Evolutionary conservation across 1,140 invertebrate genomes (phyloP).

Genomic region (Stegodyphus mimosarum): DNA sequence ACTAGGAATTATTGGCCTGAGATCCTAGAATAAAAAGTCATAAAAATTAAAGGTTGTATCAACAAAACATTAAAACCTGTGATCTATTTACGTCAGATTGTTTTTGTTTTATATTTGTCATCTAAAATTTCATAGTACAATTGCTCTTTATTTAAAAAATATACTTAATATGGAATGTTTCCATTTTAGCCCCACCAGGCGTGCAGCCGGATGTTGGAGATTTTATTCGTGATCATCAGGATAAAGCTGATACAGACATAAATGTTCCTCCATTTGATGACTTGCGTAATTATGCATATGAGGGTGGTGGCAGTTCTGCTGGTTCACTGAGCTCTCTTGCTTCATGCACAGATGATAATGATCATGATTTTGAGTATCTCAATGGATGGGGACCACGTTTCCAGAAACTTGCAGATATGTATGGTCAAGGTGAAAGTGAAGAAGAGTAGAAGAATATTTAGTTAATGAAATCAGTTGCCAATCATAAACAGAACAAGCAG

Average conservation of each 20-base stretch:
- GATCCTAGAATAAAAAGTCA: too few relatives aligned
- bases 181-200: constrained; percentile 32
- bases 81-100: too few relatives aligned
- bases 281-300: constrained; percentile 95
- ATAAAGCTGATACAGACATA: constrained; percentile 82
- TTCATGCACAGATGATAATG: constrained; percentile 93
- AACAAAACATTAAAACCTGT: too few relatives aligned
- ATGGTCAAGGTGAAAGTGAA: constrained; percentile 79
- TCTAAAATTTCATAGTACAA: too few relatives aligned
- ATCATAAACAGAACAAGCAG: neutral
- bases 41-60: too few relatives aligned
- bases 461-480: constrained; percentile 31
- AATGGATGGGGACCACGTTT: constrained; percentile 97
- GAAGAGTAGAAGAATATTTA: constrained; percentile 41
- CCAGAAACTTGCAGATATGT: constrained; percentile 96
- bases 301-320: constrained; percentile 95
- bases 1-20: too few relatives aligned
- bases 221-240: constrained; percentile 90
- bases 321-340: constrained; percentile 94
- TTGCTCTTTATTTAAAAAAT: too few relatives aligned
- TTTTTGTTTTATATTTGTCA: too few relatives aligned
- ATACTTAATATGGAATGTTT: neutral
- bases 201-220: constrained; percentile 86
- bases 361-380: constrained; percentile 96
- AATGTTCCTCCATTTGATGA: constrained; percentile 97